phyloP scores from a whole-genome alignment of 1,140 invertebrate genomes.

The Drosophila hydei region DNA sequence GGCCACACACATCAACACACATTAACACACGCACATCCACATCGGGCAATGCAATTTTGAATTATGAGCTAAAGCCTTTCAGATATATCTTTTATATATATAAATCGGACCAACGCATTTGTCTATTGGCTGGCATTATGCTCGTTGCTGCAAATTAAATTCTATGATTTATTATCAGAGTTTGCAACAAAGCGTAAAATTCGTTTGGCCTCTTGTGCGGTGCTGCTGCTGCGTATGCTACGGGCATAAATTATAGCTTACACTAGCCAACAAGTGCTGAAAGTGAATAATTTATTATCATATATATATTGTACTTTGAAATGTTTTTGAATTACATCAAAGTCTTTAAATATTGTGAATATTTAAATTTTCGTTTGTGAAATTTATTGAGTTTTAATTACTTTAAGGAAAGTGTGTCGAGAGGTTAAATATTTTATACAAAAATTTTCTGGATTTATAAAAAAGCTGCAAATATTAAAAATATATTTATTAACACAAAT shows the following conservation, averaged over 20 bases:
- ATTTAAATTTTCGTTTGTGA: too few relatives aligned
- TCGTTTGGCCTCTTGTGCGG: constrained; percentile 58
- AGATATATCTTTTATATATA: constrained; percentile 38
- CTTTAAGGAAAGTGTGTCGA: too few relatives aligned
- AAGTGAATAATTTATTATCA: not conserved
- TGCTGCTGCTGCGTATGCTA: constrained; percentile 9
- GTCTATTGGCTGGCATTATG: constrained; percentile 41
- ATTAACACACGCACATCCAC: not conserved
- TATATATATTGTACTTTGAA: not conserved
- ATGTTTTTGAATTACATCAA: too few relatives aligned
- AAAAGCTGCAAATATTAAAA: too few relatives aligned
- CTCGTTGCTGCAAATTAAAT: constrained; percentile 62
- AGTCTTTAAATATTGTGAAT: too few relatives aligned
- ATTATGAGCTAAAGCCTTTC: constrained; percentile 64
- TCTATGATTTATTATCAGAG: constrained; percentile 80
- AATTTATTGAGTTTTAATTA: too few relatives aligned
- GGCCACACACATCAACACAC: constrained; percentile 31
- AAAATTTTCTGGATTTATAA: too few relatives aligned
- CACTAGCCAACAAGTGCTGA: constrained; percentile 44
- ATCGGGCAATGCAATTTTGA: constrained; percentile 48
- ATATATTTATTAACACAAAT: too few relatives aligned
- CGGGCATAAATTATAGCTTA: constrained; percentile 44
- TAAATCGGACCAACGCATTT: constrained; percentile 51
- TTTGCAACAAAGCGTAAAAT: constrained; percentile 79
- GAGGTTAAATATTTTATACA: too few relatives aligned